Evolutionary conservation across 2,113 vertebrate genomes (phyloP).

Genomic region (Hypocryptadius cinnamomeus): DNA sequence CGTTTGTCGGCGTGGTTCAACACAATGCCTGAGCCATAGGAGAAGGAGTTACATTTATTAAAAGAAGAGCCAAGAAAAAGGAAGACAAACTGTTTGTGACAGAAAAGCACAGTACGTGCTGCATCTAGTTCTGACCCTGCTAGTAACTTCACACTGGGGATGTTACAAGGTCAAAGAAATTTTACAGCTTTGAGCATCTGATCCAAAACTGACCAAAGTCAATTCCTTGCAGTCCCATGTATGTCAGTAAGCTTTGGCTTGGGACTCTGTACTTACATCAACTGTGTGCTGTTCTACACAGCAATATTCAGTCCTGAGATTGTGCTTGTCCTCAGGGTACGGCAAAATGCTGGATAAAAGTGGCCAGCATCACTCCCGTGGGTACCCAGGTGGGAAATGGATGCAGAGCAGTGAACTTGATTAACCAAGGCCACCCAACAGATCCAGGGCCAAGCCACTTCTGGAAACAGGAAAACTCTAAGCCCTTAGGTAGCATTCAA

Average conservation of each 20-base stretch:
- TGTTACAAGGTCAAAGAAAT: not conserved
- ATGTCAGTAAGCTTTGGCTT: not conserved
- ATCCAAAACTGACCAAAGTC: not conserved
- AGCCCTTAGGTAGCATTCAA: not conserved
- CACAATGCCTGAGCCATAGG: not conserved
- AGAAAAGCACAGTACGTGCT: not conserved
- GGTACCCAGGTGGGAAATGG: not conserved
- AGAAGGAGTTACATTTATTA: slow-evolving; percentile 25
- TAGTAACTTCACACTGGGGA: not conserved
- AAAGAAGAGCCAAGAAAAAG: not conserved
- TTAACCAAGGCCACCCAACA: not conserved
- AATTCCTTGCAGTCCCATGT: not conserved
- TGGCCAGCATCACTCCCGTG: fast-evolving
- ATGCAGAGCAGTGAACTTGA: not conserved
- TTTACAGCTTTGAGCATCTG: not conserved
- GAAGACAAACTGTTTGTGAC: not conserved
- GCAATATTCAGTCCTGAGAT: not conserved
- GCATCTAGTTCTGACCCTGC: not conserved
- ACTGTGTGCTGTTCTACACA: not conserved
- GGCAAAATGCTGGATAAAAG: not conserved
- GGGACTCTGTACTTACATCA: not conserved
- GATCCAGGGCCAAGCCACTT: not conserved
- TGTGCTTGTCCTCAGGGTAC: not conserved
- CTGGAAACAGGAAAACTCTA: not conserved
- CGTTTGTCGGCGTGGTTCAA: not conserved